Evolutionary conservation across 2,113 vertebrate genomes (phyloP).

Genomic region (Apus apus): DNA sequence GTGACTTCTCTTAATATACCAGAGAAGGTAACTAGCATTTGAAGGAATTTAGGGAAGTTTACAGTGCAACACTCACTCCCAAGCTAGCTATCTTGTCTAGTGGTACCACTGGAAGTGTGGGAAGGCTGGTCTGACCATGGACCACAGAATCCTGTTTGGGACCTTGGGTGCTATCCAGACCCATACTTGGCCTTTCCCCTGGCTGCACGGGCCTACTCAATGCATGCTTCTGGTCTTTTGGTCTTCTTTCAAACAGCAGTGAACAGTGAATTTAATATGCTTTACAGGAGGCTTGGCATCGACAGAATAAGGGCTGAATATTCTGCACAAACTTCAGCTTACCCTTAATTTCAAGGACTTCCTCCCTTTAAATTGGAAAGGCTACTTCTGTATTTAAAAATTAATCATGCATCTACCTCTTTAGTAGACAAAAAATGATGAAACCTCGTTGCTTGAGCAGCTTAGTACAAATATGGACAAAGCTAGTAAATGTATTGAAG

Average conservation of each 20-base stretch:
- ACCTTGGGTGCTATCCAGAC: not conserved
- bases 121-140: not conserved
- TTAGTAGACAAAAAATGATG: not conserved
- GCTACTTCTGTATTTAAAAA: not conserved
- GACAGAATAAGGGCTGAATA: not conserved
- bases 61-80: not conserved
- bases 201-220: fast-evolving
- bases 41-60: not conserved
- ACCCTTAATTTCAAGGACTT: constrained; percentile 4
- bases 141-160: not conserved
- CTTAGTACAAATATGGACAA: not conserved
- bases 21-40: not conserved
- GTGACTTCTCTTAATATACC: not conserved
- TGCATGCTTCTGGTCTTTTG: not conserved
- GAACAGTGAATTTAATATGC: not conserved
- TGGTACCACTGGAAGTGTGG: fast-evolving
- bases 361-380: not conserved
- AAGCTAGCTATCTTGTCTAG: not conserved
- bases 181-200: not conserved
- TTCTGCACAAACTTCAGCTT: not conserved
- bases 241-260: not conserved
- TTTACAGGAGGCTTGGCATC: not conserved
- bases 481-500: constrained; percentile 6
- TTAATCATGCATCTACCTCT: not conserved
- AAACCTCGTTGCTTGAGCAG: constrained; percentile 12